Conservation (phyloP, 2,113 vertebrate genomes). For the Australoheros scitulus region DNA sequence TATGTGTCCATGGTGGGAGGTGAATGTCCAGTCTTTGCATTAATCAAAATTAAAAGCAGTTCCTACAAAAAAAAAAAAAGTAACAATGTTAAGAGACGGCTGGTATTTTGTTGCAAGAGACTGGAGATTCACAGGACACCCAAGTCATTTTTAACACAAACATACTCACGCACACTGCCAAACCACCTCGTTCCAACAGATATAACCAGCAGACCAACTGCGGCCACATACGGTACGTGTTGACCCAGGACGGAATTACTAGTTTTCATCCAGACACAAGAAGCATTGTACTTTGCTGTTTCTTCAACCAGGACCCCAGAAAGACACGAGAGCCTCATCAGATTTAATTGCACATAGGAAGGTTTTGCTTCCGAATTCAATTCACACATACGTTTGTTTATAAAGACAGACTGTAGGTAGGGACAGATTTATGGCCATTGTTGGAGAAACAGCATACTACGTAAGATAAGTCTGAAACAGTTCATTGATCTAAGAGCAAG, state of each 20-base stretch:
- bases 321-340: not conserved
- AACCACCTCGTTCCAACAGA: conserved; percentile 56
- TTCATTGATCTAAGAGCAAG: conserved; percentile 60
- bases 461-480: conserved; percentile 42
- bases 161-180: conserved; percentile 47
- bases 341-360: not conserved
- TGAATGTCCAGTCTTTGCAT: conserved; percentile 79
- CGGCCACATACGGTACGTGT: conserved; percentile 30
- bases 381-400: not conserved
- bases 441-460: conserved; percentile 77
- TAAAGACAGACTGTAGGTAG: not conserved
- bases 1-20: conserved; percentile 48
- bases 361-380: not conserved
- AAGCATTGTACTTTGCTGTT: conserved; percentile 68
- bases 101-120: conserved; percentile 37
- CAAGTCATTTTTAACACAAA: conserved; percentile 49
- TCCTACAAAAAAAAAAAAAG: not conserved
- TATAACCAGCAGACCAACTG: conserved; percentile 51
- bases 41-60: not conserved
- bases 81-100: not conserved
- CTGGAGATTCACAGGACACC: conserved; percentile 77
- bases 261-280: conserved; percentile 60
- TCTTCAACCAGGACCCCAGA: conserved; percentile 73
- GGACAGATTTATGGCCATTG: conserved; percentile 38
- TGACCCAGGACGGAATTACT: conserved; percentile 30